Evolutionary conservation across 2,888 invertebrate species (phyloP).

Genomic region (Eupithecia centaureata): DNA sequence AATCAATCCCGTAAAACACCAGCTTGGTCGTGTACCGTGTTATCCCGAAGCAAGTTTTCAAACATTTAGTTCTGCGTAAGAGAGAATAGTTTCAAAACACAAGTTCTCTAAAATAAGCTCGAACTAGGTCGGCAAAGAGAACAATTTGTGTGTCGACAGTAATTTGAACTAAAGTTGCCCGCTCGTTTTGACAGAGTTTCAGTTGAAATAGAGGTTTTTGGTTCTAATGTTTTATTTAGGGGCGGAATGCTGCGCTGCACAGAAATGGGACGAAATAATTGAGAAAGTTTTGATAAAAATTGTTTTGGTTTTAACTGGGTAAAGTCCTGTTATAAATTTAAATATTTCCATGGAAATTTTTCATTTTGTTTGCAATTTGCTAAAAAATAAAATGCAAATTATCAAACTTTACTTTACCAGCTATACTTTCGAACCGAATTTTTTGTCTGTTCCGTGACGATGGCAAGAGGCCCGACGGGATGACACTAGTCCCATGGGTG

Average conservation of each 20-base stretch:
- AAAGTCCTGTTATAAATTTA: background rate
- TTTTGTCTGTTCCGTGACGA: too few species aligned
- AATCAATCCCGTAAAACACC: background rate
- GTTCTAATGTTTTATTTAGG: background rate
- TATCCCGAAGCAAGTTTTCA: background rate
- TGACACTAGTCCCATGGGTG: too few species aligned
- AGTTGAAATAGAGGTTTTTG: background rate
- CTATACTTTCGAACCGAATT: too few species aligned
- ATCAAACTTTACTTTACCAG: too few species aligned
- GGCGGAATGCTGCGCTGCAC: background rate
- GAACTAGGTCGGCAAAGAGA: background rate
- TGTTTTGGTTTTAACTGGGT: background rate
- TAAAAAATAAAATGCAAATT: too few species aligned
- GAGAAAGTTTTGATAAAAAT: background rate
- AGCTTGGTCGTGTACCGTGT: background rate
- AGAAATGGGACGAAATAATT: background rate
- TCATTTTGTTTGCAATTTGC: background rate
- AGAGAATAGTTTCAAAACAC: background rate
- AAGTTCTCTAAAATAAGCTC: background rate
- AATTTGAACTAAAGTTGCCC: background rate
- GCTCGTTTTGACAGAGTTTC: background rate
- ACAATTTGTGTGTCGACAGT: conserved; percentile 1
- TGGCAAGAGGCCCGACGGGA: too few species aligned
- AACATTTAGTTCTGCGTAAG: background rate
- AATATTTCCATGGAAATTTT: background rate